phyloP scores from a whole-genome alignment of 2,113 vertebrate species.

The Pipa parva region DNA sequence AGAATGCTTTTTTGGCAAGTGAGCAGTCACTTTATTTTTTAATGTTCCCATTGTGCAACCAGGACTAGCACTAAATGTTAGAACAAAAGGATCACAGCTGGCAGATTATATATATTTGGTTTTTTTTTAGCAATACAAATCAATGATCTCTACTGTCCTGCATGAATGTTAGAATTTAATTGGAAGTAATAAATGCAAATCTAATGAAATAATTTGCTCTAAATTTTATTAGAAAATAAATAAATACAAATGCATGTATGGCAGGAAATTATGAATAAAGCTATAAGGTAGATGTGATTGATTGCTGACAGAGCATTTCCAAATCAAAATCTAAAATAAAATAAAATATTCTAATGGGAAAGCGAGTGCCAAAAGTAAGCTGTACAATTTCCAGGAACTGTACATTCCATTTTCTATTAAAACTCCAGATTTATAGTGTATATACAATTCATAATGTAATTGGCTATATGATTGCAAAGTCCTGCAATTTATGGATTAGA shows the following conservation, averaged over 20 bases:
- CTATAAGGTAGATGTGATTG: conserved; percentile 74
- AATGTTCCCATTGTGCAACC: no score
- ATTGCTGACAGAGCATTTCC: conserved; percentile 75
- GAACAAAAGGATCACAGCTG: no score
- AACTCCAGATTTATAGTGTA: conserved; percentile 19
- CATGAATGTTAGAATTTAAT: conserved; percentile 42
- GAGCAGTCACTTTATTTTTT: no score
- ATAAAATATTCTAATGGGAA: conserved; percentile 64
- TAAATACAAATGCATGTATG: conserved; percentile 48
- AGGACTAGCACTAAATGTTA: no score
- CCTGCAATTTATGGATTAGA: conserved; percentile 41
- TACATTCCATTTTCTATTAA: conserved; percentile 1
- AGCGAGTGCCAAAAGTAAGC: conserved; percentile 14
- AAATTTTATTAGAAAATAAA: conserved; percentile 57
- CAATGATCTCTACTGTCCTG: background rate
- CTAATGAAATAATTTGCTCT: conserved; percentile 48
- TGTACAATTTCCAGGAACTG: conserved; percentile 12
- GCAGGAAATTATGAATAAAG: conserved; percentile 60
- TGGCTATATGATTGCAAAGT: conserved; percentile 18
- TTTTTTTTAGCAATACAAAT: no score
- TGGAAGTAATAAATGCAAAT: conserved; percentile 42
- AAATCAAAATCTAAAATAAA: conserved; percentile 68
- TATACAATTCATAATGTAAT: conserved; percentile 13
- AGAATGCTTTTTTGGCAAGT: no score
- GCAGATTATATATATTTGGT: no score